Percentiles rank a stretch among this genome's conserved stretches.
Conservation (phyloP, 2,888 invertebrate species). For the Toxonevra muliebris region DNA sequence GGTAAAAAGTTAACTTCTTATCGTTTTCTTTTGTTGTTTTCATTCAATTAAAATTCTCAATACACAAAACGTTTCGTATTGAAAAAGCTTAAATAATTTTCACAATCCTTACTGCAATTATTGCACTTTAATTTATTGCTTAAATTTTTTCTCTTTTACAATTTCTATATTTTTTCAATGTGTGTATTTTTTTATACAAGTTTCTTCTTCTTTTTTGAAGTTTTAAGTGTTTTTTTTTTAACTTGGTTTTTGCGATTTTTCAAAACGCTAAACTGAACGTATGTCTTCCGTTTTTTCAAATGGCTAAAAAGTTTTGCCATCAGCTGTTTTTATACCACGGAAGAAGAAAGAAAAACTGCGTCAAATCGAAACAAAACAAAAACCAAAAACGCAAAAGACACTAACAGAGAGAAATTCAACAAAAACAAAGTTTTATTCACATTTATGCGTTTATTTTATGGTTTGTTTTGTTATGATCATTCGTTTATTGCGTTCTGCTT, state of each 20-base stretch:
- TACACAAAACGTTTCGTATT: background rate
- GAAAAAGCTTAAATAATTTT: background rate
- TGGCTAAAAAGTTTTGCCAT: constrained; percentile 60
- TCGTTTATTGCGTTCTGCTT: background rate
- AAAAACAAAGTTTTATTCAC: constrained; percentile 27
- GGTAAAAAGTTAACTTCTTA: constrained; percentile 14
- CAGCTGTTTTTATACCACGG: constrained; percentile 65
- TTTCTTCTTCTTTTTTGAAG: constrained; percentile 22
- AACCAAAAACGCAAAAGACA: constrained; percentile 28
- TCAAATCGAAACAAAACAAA: constrained; percentile 49
- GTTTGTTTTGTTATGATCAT: constrained; percentile 6
- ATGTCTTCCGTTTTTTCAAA: constrained; percentile 62
- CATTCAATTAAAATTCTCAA: background rate
- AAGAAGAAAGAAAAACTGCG: constrained; percentile 55
- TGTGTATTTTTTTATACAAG: constrained; percentile 9
- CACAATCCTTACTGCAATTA: constrained; percentile 18
- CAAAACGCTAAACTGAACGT: constrained; percentile 46
- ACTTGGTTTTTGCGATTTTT: constrained; percentile 32
- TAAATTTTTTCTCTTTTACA: constrained; percentile 28
- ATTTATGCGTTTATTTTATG: constrained; percentile 1
- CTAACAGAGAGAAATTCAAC: background rate
- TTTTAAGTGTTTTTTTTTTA: constrained; percentile 22
- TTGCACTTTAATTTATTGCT: background rate
- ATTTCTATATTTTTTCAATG: constrained; percentile 16
- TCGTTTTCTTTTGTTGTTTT: constrained; percentile 13